Evolutionary conservation across 2,888 invertebrate genomes (phyloP).

Genomic region (Hydraecia micacea): DNA sequence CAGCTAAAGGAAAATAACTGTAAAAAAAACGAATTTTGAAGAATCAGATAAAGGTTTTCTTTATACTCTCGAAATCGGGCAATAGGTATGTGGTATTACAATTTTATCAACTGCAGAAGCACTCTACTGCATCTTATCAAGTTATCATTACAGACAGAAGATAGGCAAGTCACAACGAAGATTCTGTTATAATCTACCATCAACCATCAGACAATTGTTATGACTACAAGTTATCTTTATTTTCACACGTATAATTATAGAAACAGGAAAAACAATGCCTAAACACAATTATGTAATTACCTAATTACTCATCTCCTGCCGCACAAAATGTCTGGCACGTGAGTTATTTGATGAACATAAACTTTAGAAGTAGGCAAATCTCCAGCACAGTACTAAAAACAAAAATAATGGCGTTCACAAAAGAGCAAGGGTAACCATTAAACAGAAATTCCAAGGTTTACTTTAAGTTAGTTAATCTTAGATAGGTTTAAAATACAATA

Average conservation of each 20-base stretch:
- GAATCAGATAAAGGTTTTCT: neutral
- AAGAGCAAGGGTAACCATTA: neutral
- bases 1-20: neutral
- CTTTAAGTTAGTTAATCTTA: neutral
- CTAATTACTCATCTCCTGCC: slow-evolving; percentile 42
- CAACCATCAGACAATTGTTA: slow-evolving; percentile 18
- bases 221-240: slow-evolving; percentile 4
- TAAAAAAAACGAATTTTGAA: neutral
- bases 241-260: slow-evolving; percentile 42
- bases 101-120: neutral
- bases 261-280: slow-evolving; percentile 48
- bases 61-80: neutral
- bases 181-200: slow-evolving; percentile 5
- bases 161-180: neutral
- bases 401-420: neutral
- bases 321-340: slow-evolving; percentile 10
- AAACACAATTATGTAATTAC: slow-evolving; percentile 36
- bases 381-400: neutral
- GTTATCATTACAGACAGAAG: neutral
- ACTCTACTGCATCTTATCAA: neutral
- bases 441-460: neutral
- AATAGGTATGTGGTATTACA: neutral
- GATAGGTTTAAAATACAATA: neutral
- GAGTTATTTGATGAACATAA: neutral
- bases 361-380: neutral